Conservation (phyloP, 2,113 vertebrate species). For the Alces alces region DNA sequence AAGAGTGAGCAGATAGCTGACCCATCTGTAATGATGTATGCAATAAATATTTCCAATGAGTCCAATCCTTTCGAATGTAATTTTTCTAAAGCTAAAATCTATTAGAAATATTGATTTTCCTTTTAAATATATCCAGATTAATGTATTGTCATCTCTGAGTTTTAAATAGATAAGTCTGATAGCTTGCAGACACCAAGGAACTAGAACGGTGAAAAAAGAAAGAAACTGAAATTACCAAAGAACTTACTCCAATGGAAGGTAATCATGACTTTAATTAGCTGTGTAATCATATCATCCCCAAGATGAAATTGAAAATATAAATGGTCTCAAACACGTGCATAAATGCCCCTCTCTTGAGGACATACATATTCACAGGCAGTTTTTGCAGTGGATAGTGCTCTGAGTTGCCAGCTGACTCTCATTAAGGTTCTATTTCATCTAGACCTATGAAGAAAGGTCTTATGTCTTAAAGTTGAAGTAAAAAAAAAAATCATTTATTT, state of each 20-base stretch:
- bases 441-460: not conserved
- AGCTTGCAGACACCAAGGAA: not conserved
- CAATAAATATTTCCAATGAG: not conserved
- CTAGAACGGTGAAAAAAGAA: not conserved
- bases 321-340: not conserved
- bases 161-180: not conserved
- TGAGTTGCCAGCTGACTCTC: not conserved
- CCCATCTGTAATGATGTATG: not conserved
- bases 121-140: not conserved
- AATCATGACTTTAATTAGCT: not conserved
- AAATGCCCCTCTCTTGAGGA: not conserved
- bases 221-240: not conserved
- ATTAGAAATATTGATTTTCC: not conserved
- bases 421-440: not conserved
- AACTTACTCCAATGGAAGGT: not conserved
- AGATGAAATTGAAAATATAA: not conserved
- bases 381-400: not conserved
- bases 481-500: not conserved
- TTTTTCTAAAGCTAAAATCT: not conserved
- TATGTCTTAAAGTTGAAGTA: not conserved
- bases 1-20: not conserved
- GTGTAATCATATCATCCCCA: not conserved
- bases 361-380: not conserved
- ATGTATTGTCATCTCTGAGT: not conserved
- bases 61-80: not conserved